Conservation (phyloP, 2,888 invertebrate species). For the Tortrix viridana region DNA sequence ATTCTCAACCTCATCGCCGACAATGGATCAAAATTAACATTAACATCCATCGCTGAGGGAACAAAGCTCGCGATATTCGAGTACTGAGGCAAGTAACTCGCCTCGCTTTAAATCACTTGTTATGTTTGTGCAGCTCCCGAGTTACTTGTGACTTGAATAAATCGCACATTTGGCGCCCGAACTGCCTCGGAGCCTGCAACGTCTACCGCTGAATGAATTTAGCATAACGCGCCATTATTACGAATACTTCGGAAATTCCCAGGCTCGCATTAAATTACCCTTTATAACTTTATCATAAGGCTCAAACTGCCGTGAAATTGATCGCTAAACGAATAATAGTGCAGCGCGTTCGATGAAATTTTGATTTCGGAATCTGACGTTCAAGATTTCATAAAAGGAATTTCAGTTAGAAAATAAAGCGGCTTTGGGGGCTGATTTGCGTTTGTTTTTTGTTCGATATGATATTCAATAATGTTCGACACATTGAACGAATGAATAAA, state of each 20-base stretch:
- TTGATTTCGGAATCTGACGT: conserved; percentile 27
- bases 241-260: conserved; percentile 51
- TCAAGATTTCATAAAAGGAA: conserved; percentile 25
- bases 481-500: conserved; percentile 36
- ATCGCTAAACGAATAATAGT: conserved; percentile 40
- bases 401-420: conserved; percentile 4
- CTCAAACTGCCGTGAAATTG: conserved; percentile 43
- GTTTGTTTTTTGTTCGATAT: conserved; percentile 11
- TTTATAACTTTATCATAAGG: conserved; percentile 42
- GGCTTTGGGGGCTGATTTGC: not conserved
- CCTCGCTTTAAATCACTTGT: conserved; percentile 52
- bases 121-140: conserved; percentile 55
- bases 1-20: conserved; percentile 63
- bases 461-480: conserved; percentile 8
- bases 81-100: conserved; percentile 49
- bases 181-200: conserved; percentile 11
- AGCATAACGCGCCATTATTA: conserved; percentile 52
- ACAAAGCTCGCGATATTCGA: conserved; percentile 49
- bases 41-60: conserved; percentile 47
- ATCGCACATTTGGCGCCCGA: conserved; percentile 50
- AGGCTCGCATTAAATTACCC: conserved; percentile 53
- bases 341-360: conserved; percentile 27
- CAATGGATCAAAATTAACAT: conserved; percentile 62
- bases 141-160: conserved; percentile 50
- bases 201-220: conserved; percentile 51